Evolutionary conservation across 2,888 invertebrate species (phyloP).

Genomic region (Andrena haemorrhoa): DNA sequence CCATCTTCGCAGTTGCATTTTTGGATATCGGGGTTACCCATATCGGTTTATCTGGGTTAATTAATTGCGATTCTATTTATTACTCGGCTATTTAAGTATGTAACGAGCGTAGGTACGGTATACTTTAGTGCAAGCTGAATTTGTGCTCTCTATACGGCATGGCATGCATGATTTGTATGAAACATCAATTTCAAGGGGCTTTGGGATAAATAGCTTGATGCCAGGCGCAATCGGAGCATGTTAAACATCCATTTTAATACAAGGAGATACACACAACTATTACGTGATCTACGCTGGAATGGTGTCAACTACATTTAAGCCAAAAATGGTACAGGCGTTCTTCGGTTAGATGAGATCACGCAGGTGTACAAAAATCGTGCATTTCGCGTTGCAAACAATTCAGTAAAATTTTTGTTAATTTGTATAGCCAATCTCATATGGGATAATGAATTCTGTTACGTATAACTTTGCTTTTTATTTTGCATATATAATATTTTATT

Average conservation of each 20-base stretch:
- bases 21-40: constrained; percentile 76
- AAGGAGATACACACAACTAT: neutral
- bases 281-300: constrained; percentile 17
- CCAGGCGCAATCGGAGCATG: too few species aligned
- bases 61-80: constrained; percentile 72
- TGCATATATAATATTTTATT: too few species aligned
- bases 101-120: neutral
- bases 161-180: too few species aligned
- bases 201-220: neutral
- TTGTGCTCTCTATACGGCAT: neutral
- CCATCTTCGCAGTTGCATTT: constrained; percentile 60
- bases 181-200: neutral
- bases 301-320: constrained; percentile 21
- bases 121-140: neutral
- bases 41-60: constrained; percentile 79
- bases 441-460: too few species aligned
- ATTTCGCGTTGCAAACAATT: neutral
- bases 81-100: constrained; percentile 12
- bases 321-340: constrained; percentile 37
- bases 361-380: constrained; percentile 31
- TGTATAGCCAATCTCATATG: too few species aligned
- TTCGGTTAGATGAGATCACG: constrained; percentile 53
- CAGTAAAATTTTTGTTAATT: too few species aligned
- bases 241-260: neutral
- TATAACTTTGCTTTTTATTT: too few species aligned